A percentile compares a stretch with the other conserved stretches of the same genome.
Conservation (phyloP, 2,113 vertebrate species). For the Leptodactylus fuscus region DNA sequence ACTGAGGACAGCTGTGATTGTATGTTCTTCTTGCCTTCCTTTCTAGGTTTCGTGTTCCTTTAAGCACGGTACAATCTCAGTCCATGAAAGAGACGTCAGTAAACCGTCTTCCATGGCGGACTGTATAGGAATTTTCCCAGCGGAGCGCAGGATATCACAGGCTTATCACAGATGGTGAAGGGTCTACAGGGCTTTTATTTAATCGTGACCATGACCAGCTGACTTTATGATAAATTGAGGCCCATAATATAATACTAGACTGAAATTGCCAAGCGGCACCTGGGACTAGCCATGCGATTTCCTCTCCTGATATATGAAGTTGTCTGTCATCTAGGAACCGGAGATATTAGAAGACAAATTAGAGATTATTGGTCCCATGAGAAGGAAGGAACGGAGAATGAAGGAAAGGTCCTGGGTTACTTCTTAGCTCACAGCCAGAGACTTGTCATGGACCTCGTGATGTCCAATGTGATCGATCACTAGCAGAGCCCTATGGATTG, state of each 20-base stretch:
- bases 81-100: no score
- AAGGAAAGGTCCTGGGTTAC: background rate
- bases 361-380: constrained; percentile 24
- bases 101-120: background rate
- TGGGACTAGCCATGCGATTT: constrained; percentile 21
- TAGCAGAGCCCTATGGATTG: background rate
- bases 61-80: no score
- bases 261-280: constrained; percentile 2
- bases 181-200: constrained; percentile 3
- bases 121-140: background rate
- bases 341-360: constrained; percentile 30
- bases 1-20: no score
- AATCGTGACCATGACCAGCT: constrained; percentile 4
- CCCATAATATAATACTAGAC: background rate
- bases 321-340: background rate
- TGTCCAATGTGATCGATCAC: background rate
- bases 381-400: background rate
- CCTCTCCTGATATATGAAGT: constrained; percentile 24
- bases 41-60: no score
- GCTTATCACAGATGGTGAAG: background rate
- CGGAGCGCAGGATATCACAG: background rate
- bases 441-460: background rate
- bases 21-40: no score
- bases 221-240: constrained; percentile 29
- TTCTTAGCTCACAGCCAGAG: background rate